These are phyloP conservation scores for Bombus difficillimus DNA, from an alignment of 1,140 invertebrate genomes.

Conservation along the genomic window DNA sequence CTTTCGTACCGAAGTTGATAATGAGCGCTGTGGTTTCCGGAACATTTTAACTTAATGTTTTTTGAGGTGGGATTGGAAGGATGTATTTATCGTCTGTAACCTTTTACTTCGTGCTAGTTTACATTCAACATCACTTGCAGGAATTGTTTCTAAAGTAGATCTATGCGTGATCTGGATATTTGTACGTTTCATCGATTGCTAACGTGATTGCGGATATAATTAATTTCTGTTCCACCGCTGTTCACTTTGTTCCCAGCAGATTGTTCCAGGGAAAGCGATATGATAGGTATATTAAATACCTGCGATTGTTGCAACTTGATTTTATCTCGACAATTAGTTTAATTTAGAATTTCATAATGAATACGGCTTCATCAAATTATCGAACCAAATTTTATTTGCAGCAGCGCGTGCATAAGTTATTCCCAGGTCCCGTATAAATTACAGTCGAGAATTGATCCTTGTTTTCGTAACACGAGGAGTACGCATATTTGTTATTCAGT, in stretches of 20 bases:
- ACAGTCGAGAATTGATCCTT: conserved; percentile 7
- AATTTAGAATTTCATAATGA: conserved; percentile 17
- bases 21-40: too few species aligned
- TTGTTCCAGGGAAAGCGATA: not conserved
- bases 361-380: conserved; percentile 11
- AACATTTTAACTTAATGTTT: too few species aligned
- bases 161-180: not conserved
- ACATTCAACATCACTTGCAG: too few species aligned
- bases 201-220: not conserved
- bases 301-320: not conserved
- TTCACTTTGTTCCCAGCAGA: not conserved
- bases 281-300: not conserved
- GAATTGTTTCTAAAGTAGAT: not conserved
- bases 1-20: too few species aligned
- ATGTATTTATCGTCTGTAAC: too few species aligned
- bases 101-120: too few species aligned
- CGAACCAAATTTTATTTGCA: conserved; percentile 9
- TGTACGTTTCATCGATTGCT: too few species aligned
- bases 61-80: too few species aligned
- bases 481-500: not conserved
- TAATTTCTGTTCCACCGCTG: not conserved
- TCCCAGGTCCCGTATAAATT: conserved; percentile 9
- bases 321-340: conserved; percentile 4
- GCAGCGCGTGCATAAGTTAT: conserved; percentile 1
- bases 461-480: not conserved